A percentile compares a stretch with the other conserved stretches of the same genome.
Evolutionary conservation across 23 tunicate species (phyloP).

Genomic region (Trididemnum nubilum): DNA sequence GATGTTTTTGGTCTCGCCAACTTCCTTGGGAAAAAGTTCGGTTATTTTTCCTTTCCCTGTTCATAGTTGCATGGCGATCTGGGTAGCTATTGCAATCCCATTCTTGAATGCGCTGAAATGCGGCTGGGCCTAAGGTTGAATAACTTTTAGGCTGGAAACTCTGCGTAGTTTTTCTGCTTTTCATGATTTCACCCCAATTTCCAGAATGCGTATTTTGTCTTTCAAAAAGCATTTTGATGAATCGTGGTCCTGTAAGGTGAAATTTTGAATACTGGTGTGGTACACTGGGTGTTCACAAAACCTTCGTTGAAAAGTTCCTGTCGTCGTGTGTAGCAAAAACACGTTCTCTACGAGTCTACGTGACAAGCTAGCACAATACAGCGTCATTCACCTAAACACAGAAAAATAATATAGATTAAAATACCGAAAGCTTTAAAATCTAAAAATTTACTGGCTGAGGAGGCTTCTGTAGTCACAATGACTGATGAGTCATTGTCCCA

Average conservation of each 20-base stretch:
- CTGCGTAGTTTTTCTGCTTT: neutral
- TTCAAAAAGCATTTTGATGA: neutral
- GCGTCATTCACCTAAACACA: neutral
- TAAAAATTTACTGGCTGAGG: too few species aligned
- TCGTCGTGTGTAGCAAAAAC: neutral
- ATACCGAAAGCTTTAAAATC: too few species aligned
- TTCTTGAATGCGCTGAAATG: slow-evolving; percentile 24
- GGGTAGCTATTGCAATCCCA: slow-evolving; percentile 31
- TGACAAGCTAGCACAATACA: neutral
- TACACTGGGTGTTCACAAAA: neutral
- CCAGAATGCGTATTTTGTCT: too few species aligned
- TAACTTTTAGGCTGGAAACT: neutral
- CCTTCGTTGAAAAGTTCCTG: neutral
- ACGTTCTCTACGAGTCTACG: neutral
- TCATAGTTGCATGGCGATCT: neutral
- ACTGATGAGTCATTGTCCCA: too few species aligned
- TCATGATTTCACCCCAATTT: neutral
- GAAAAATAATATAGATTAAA: too few species aligned
- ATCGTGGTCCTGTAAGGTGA: neutral
- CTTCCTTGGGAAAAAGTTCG: neutral
- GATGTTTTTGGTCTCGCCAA: neutral
- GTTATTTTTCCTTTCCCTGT: neutral
- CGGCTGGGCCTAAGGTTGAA: neutral
- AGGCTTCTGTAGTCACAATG: too few species aligned
- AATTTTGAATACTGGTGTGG: neutral